A percentile compares a stretch with the other conserved stretches of the same genome.
These are phyloP conservation scores for Hydropotes inermis DNA, from an alignment of 2,113 vertebrate genomes.

Conservation along the genomic window DNA sequence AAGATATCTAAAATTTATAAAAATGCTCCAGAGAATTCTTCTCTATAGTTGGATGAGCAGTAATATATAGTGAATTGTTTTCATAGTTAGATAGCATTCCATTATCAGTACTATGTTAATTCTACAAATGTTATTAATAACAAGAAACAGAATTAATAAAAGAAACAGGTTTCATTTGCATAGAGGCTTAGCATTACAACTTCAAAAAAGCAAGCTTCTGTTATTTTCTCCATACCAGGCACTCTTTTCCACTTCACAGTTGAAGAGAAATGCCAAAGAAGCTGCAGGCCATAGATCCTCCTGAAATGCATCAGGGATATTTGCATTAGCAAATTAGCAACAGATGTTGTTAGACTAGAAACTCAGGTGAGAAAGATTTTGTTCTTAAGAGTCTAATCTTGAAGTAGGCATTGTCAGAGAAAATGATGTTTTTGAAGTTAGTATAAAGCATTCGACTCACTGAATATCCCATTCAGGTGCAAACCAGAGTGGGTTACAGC, in stretches of 20 bases:
- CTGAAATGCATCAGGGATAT: not conserved
- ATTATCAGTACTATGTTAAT: not conserved
- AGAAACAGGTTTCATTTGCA: not conserved
- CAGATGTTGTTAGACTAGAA: not conserved
- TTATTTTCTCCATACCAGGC: not conserved
- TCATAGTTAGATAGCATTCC: not conserved
- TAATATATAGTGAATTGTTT: not conserved
- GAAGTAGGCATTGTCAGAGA: not conserved
- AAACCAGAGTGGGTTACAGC: not conserved
- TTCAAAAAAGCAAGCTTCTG: not conserved
- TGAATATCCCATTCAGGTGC: not conserved
- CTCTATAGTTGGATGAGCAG: not conserved
- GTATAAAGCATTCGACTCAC: not conserved
- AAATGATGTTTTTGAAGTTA: not conserved
- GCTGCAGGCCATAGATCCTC: not conserved
- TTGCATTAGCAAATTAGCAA: not conserved
- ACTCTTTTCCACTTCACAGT: not conserved
- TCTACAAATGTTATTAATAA: not conserved
- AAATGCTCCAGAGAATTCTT: not conserved
- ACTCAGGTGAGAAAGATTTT: not conserved
- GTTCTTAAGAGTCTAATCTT: not conserved
- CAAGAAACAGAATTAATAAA: not conserved
- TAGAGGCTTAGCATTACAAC: not conserved
- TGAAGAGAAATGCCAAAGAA: not conserved
- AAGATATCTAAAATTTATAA: not conserved